phyloP scores from a whole-genome alignment of 2,797 vertebrate species.

The Netta rufina region DNA sequence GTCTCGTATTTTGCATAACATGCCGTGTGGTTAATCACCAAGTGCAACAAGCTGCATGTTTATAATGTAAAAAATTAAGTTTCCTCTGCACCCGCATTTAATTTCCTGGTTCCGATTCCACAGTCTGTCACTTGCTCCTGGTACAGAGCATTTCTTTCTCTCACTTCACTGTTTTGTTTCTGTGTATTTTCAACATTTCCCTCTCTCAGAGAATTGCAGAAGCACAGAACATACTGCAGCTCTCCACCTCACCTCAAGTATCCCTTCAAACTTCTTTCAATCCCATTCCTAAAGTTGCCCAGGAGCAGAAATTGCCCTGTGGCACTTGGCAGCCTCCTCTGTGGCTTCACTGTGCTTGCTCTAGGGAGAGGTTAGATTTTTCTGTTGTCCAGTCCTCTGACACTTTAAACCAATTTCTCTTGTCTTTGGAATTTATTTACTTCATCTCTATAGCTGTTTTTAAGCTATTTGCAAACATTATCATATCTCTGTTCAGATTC shows the following conservation, averaged over 20 bases:
- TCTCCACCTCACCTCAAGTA: neutral
- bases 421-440: neutral
- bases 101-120: neutral
- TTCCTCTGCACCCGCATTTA: neutral
- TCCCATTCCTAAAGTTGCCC: neutral
- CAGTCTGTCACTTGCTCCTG: neutral
- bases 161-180: constrained; percentile 28
- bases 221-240: neutral
- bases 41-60: neutral
- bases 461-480: neutral
- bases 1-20: neutral
- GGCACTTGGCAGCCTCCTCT: neutral
- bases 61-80: neutral
- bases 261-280: neutral
- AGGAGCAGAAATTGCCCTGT: fast-evolving
- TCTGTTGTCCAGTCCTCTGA: neutral
- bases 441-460: neutral
- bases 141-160: neutral
- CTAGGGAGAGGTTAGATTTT: neutral
- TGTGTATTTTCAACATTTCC: neutral
- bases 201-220: neutral
- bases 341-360: neutral
- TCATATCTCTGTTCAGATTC: neutral
- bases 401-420: neutral
- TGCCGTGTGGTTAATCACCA: neutral